Evolutionary conservation across 2,888 invertebrate genomes (phyloP).

Genomic region (Acronicta leporina): DNA sequence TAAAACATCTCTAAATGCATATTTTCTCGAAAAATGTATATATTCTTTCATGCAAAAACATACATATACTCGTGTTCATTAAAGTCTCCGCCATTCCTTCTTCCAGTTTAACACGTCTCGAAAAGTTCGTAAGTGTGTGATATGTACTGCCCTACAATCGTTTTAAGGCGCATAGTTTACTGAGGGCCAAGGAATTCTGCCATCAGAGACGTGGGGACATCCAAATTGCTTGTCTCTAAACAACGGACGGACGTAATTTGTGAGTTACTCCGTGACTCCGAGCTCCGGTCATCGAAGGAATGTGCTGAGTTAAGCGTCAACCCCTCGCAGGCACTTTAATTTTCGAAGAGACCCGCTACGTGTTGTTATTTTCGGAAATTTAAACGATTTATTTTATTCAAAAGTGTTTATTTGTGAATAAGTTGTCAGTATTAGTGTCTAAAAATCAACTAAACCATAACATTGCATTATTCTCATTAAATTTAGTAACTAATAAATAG

Average conservation of each 20-base stretch:
- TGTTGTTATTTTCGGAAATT: slow-evolving; percentile 24
- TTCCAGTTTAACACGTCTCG: slow-evolving; percentile 45
- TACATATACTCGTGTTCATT: slow-evolving; percentile 32
- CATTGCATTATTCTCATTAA: too few species aligned
- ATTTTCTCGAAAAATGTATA: not conserved
- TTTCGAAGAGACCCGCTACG: slow-evolving; percentile 37
- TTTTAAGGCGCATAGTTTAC: slow-evolving; percentile 77
- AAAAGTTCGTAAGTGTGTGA: slow-evolving; percentile 38
- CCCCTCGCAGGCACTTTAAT: slow-evolving; percentile 44
- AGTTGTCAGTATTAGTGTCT: too few species aligned
- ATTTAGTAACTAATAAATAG: slow-evolving; percentile 1
- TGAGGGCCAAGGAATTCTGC: slow-evolving; percentile 73
- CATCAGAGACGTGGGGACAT: slow-evolving; percentile 74
- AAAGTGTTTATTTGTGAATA: not conserved
- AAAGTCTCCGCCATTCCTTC: slow-evolving; percentile 28
- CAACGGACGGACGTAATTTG: slow-evolving; percentile 70
- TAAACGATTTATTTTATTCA: not conserved
- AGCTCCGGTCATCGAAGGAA: slow-evolving; percentile 66
- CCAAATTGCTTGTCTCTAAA: slow-evolving; percentile 76
- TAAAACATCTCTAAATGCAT: too few species aligned
- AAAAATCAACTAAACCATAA: too few species aligned
- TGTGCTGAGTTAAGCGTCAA: slow-evolving; percentile 65
- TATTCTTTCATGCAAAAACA: slow-evolving; percentile 8
- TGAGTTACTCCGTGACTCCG: slow-evolving; percentile 63
- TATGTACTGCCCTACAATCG: slow-evolving; percentile 37